Evolutionary conservation across 2,113 vertebrate species (phyloP), one percentile per base, ranked within the genome.

Genomic region (Siniperca knerii): DNA sequence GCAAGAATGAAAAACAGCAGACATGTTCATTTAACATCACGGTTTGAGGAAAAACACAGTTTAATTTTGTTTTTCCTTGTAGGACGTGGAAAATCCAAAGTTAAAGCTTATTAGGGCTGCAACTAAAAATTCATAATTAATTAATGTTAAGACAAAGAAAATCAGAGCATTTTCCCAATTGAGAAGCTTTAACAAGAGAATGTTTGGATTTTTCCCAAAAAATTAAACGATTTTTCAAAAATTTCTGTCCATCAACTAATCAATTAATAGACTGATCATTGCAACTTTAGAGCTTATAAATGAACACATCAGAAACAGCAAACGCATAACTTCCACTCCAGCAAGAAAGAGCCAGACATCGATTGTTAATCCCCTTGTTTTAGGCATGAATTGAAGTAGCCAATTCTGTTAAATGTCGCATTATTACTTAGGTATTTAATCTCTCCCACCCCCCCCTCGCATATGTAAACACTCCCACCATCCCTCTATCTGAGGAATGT

Each of bases 401-500:
- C 16, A 76, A 35, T 70, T 23, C 10, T 6, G 48, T 11, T 16
- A 85, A 86, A 65, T 8, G 12, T 68, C 18, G 10, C 68, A 72
- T 75, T 78, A 55, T 46, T 44, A 15, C 3, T 52, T 0, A 3
- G 73, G 69, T 55, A 85, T 85, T 92, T 8, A 23, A 42, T 82
- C 77, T 77, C 20, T 10, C 25, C 35, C 52, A 4, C 35, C 29
- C 55, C 4, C n/a, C 29, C 69, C 71, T 54, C 77, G n/a, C 62
- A 64, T 76, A 52, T 67, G 40, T 46, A 13, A 23, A 20, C 70
- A 73, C 88, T 82, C 84, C 87, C 83, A 70, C 73, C 76, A 20
- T 6, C 33, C 54, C 23, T 83, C 69, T 84, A 81, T 84, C 88
- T 83, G 81, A 83, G 79, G 88, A 89, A 92, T 92, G 87, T 46